Percentiles rank a stretch among this genome's conserved stretches.
These are phyloP conservation scores for Epinotia brunnichana DNA, from an alignment of 2,888 invertebrate species.

Conservation along the genomic window DNA sequence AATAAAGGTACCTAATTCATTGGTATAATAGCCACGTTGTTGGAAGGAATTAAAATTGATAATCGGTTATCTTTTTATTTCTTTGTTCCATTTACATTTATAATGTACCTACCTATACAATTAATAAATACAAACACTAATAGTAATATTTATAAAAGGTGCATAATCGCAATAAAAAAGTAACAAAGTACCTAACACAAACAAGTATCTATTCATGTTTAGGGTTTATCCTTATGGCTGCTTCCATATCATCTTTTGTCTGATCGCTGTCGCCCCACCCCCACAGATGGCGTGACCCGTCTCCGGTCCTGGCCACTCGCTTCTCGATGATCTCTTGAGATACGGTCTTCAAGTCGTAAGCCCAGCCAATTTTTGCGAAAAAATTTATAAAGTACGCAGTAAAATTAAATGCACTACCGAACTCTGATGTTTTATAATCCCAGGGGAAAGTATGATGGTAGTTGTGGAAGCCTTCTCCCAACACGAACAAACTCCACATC, in stretches of 20 bases:
- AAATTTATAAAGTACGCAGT: slow-evolving; percentile 91
- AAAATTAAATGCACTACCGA: slow-evolving; percentile 89
- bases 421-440: slow-evolving; percentile 93
- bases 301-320: slow-evolving; percentile 89
- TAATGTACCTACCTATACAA: no score
- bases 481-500: slow-evolving; percentile 84
- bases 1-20: no score
- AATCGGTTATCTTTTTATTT: no score
- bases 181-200: no score
- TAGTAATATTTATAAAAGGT: no score
- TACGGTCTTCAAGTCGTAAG: slow-evolving; percentile 93
- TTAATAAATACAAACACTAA: no score
- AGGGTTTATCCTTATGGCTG: slow-evolving; percentile 83
- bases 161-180: no score
- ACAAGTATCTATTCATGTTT: slow-evolving; percentile 76
- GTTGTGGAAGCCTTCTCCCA: slow-evolving; percentile 94
- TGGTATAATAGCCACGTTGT: no score
- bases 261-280: slow-evolving; percentile 91
- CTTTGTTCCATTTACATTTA: no score
- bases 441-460: slow-evolving; percentile 94
- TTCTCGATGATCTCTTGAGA: slow-evolving; percentile 87
- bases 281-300: slow-evolving; percentile 89
- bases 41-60: no score
- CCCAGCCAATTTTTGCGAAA: slow-evolving; percentile 92
- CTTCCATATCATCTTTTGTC: slow-evolving; percentile 77